Percentiles rank a stretch among this genome's conserved stretches.
Conservation (phyloP, 2,113 vertebrate genomes). For the Dipodomys spectabilis region DNA sequence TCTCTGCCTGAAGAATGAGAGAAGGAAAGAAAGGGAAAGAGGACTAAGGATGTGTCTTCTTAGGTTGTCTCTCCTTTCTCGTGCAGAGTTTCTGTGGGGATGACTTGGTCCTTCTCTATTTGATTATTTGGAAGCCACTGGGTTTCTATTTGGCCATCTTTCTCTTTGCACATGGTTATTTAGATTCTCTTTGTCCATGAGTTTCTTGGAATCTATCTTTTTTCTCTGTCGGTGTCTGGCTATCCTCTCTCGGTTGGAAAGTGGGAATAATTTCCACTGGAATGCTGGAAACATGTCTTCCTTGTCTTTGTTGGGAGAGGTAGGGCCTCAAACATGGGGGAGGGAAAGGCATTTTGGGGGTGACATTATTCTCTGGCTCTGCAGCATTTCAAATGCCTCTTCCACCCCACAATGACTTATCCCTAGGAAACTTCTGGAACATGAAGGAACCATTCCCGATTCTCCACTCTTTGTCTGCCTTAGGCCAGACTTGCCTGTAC, state of each 20-base stretch:
- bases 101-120: not conserved
- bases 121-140: not conserved
- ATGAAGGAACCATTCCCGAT: not conserved
- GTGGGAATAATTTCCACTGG: not conserved
- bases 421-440: constrained; percentile 50
- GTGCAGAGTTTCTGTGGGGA: not conserved
- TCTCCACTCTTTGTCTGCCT: not conserved
- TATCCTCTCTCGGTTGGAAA: not conserved
- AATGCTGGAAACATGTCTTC: not conserved
- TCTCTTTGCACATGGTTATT: not conserved
- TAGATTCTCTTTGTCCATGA: not conserved
- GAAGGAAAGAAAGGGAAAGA: not conserved
- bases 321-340: too few species aligned
- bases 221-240: not conserved
- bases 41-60: accelerated
- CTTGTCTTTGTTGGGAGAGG: not conserved
- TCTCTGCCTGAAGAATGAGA: not conserved
- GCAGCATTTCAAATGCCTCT: not conserved
- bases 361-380: not conserved
- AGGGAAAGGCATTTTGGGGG: not conserved
- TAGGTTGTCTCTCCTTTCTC: not conserved
- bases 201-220: not conserved
- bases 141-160: not conserved
- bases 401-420: not conserved
- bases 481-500: not conserved